Evolutionary conservation across 1,140 invertebrate species (phyloP).

Genomic region (Micrasema minimum): DNA sequence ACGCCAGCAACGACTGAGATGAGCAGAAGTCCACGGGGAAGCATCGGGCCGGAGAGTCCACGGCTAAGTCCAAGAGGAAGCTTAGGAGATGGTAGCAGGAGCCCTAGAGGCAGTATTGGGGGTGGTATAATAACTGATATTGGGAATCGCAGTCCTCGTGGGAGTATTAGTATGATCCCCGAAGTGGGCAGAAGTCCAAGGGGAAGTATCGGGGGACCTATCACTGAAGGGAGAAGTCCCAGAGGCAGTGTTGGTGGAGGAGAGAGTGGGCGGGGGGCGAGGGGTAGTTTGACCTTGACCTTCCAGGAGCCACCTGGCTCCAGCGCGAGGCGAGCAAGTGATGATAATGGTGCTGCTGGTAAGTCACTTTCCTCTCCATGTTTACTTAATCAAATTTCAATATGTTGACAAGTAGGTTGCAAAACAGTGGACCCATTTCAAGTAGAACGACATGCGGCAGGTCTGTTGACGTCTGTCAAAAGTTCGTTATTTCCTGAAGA

Average conservation of each 20-base stretch:
- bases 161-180: slow-evolving; percentile 63
- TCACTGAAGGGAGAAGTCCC: slow-evolving; percentile 67
- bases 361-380: background rate
- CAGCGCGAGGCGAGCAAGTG: slow-evolving; percentile 69
- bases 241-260: slow-evolving; percentile 69
- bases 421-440: too few relatives aligned
- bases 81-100: slow-evolving; percentile 65
- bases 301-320: slow-evolving; percentile 71
- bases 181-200: slow-evolving; percentile 68
- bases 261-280: slow-evolving; percentile 54
- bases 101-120: slow-evolving; percentile 73
- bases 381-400: background rate
- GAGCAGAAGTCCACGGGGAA: slow-evolving; percentile 71
- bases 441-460: too few relatives aligned
- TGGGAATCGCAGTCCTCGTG: slow-evolving; percentile 61
- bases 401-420: background rate
- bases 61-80: slow-evolving; percentile 60
- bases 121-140: slow-evolving; percentile 56
- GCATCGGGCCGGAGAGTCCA: slow-evolving; percentile 63
- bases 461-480: too few relatives aligned
- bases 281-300: slow-evolving; percentile 69
- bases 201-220: slow-evolving; percentile 68
- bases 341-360: slow-evolving; percentile 60
- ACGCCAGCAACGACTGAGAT: slow-evolving; percentile 63
- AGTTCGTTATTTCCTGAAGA: too few relatives aligned